These are phyloP conservation scores for Calliphora vomitoria DNA, from an alignment of 2,888 invertebrate genomes.

Conservation along the genomic window DNA sequence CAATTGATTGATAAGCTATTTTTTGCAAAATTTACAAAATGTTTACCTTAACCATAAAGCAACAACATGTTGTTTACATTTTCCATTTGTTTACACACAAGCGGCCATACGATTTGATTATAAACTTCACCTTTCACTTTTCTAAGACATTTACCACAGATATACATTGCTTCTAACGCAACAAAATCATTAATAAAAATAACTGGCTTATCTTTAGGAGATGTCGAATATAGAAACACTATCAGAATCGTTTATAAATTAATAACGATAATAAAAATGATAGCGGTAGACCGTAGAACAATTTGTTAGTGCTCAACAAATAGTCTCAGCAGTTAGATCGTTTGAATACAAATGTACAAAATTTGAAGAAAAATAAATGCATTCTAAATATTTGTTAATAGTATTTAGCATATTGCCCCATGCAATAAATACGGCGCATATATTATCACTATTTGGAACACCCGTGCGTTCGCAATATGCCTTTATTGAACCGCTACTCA, in stretches of 20 bases:
- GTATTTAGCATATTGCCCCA: not conserved
- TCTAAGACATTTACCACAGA: no score
- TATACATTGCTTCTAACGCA: not conserved
- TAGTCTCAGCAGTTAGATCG: not conserved
- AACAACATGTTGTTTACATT: no score
- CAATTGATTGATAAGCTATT: no score
- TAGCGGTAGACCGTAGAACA: not conserved
- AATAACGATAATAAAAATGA: not conserved
- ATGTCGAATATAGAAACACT: not conserved
- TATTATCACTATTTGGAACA: slow-evolving; percentile 77
- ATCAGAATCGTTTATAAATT: not conserved
- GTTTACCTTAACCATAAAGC: no score
- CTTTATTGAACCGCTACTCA: slow-evolving; percentile 77
- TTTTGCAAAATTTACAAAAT: no score
- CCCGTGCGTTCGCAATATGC: slow-evolving; percentile 79
- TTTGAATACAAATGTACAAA: not conserved
- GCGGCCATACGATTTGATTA: no score
- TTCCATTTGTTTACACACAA: no score
- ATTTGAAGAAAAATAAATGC: not conserved
- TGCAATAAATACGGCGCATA: slow-evolving; percentile 66
- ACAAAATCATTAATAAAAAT: not conserved
- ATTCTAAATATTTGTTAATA: not conserved
- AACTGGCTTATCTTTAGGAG: not conserved
- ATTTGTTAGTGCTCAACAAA: not conserved
- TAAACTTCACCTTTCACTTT: no score